phyloP scores from a whole-genome alignment of 2,797 vertebrate species.

The Euphonia xanthogaster region DNA sequence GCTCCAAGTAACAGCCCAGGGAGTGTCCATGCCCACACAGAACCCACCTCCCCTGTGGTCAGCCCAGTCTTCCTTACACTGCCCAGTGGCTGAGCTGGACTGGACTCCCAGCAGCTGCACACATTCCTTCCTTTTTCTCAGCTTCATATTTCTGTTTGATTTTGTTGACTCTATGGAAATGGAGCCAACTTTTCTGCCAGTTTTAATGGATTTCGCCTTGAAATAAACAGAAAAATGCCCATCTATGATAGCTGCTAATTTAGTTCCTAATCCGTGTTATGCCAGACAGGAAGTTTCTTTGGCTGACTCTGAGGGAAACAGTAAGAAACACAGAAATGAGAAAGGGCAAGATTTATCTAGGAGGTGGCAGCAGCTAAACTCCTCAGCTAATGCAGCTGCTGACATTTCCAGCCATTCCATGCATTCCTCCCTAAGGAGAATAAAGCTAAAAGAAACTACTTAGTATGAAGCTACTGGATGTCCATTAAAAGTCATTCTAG shows the following conservation, averaged over 20 bases:
- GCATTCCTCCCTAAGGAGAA: conserved; percentile 36
- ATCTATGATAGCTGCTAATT: conserved; percentile 35
- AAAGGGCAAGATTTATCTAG: conserved; percentile 45
- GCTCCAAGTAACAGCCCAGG: background rate
- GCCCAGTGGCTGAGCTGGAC: background rate
- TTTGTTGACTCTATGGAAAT: background rate
- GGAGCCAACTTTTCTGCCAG: conserved; percentile 10
- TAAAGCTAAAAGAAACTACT: conserved; percentile 55
- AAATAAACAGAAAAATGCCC: conserved; percentile 35
- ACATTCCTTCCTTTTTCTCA: background rate
- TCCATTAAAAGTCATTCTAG: conserved; percentile 60
- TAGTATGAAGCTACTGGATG: conserved; percentile 51
- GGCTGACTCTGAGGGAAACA: conserved; percentile 33
- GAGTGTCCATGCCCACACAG: background rate
- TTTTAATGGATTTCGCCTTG: background rate
- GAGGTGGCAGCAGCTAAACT: conserved; percentile 48
- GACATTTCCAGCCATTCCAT: conserved; percentile 55
- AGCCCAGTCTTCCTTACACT: fast-evolving
- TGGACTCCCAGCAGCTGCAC: background rate
- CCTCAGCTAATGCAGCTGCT: conserved; percentile 32
- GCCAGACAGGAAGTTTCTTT: conserved; percentile 39
- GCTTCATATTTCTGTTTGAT: conserved; percentile 1
- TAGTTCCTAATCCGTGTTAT: conserved; percentile 30
- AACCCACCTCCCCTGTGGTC: background rate
- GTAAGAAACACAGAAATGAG: conserved; percentile 13